Base-by-base conservation (phyloP, 2,113 vertebrate species). In the Alces alces region DNA sequence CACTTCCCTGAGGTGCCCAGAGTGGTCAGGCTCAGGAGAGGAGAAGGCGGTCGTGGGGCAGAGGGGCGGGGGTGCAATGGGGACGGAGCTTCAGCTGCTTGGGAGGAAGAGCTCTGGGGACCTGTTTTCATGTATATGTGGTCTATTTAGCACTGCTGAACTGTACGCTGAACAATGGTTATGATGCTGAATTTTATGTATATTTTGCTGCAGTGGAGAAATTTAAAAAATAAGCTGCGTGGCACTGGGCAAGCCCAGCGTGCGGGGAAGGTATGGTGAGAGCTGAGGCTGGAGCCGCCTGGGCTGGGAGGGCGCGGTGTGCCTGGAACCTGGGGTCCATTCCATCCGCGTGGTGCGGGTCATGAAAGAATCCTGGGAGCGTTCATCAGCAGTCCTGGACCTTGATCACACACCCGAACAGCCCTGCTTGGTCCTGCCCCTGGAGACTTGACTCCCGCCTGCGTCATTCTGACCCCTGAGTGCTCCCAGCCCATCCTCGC, bases 261-360 rank as follows among this genome's bases (percentile, higher is more conserved):
- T 15, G 17, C 2, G 1, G 79, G 47, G 23, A 87, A 10, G 50
- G 28, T 12, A 6, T 12, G n/a, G 45, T 0, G 28, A 14, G 54
- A 60, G 43, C 25, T 3, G 13, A 30, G 52, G 27, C 30, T 11
- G 45, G 94, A 47, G 58, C 30, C 3, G 5, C 16, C 1, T 21
- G 23, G 21, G 7, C 15, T n/a, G 66, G 70, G 52, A 23, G 30
- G n/a, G 50, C 1, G 0, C 0, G 2, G 43, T 5, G 0, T 8
- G 9, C 45, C 0, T 55, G 54, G 47, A 78, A 50, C 83, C 76
- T 64, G 30, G 23, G 2, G 19, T 17, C 5, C 33, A 12, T 28
- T 25, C 7, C 17, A 27, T 19, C 36, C 10, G 0, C 47, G 1
- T 11, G 0, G 13, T 28, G 47, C 33, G 36, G 39, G 13, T 58